Base-by-base conservation (phyloP, 2,888 invertebrate species). In the Fabriciana adippe region DNA sequence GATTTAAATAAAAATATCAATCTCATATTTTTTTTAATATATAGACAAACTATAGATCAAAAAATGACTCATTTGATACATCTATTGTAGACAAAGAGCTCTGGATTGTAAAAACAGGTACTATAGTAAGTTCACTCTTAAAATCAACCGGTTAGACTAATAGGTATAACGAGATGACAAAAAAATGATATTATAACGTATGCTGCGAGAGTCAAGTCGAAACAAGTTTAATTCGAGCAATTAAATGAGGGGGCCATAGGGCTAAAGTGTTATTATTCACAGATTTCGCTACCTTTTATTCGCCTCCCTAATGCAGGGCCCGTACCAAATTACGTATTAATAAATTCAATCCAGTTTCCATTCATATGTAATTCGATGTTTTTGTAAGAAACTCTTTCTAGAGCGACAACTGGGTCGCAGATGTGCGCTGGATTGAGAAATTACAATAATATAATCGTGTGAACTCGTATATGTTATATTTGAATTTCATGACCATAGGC, bases 321-420 rank as follows among this genome's bases (percentile, higher is more conserved):
- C 87, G 85, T 85, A 86, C 87, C 86, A 83, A 89, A 91, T 92
- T 90, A 87, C 81, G 84, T 86, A 88, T 91, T 92, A 88, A 91
- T 88, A 81, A 84, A 91, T 90, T 83, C 90, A 86, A 87, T 90
- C 91, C 91, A 92, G 92, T 91, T 91, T 89, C 85, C 81, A 90
- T 92, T 92, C 90, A 91, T 87, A 87, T 87, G 83, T 86, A 88
- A 89, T 88, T 86, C 86, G 83, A 86, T 87, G 87, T 89, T 86
- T 86, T 90, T 89, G 85, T 88, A 82, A 87, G 83, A 80, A 81
- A 79, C 74, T 80, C 82, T 85, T 88, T 89, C 87, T 81, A 78
- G 84, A 85, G 81, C 83, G 85, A 81, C 81, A 89, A 87, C 81
- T 90, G 88, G 89, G 87, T 85, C 89, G 87, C 87, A 88, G 89